Percentiles rank a stretch among this genome's conserved stretches.
Evolutionary conservation across 2,888 invertebrate species (phyloP).

Genomic region (Rotaria magnacalcarata): DNA sequence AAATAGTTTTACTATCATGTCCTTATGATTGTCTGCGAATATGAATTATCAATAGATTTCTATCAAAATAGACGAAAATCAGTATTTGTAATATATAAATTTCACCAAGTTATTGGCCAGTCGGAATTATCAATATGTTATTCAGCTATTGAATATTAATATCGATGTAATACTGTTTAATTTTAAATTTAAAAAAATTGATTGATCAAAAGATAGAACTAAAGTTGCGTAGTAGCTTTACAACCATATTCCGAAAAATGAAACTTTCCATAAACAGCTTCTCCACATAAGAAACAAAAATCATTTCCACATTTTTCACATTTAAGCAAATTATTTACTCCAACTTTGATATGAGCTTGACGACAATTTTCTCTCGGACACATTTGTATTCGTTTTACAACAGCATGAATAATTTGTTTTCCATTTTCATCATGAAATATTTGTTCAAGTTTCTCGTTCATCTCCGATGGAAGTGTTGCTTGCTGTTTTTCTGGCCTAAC

Average conservation of each 20-base stretch:
- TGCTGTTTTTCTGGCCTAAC: neutral
- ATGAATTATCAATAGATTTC: no score
- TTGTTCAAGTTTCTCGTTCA: neutral
- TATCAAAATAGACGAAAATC: no score
- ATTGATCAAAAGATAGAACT: neutral
- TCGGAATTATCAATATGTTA: no score
- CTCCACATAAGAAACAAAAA: conserved; percentile 6
- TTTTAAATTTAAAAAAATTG: no score
- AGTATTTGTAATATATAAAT: no score
- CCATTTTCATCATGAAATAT: neutral
- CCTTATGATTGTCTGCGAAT: no score
- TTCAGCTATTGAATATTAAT: no score
- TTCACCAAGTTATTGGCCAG: no score
- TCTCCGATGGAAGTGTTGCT: neutral
- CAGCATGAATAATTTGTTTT: neutral
- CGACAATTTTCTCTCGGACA: neutral
- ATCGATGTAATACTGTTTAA: no score
- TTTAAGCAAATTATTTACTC: neutral
- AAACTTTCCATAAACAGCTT: neutral
- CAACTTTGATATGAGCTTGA: neutral
- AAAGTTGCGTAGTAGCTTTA: neutral
- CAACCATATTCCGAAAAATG: neutral
- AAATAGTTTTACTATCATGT: no score
- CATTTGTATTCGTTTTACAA: neutral
- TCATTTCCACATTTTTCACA: neutral